Percentiles rank a stretch among this genome's conserved stretches.
phyloP scores from a whole-genome alignment of 2,888 invertebrate species.

The Drosophila anceps region DNA sequence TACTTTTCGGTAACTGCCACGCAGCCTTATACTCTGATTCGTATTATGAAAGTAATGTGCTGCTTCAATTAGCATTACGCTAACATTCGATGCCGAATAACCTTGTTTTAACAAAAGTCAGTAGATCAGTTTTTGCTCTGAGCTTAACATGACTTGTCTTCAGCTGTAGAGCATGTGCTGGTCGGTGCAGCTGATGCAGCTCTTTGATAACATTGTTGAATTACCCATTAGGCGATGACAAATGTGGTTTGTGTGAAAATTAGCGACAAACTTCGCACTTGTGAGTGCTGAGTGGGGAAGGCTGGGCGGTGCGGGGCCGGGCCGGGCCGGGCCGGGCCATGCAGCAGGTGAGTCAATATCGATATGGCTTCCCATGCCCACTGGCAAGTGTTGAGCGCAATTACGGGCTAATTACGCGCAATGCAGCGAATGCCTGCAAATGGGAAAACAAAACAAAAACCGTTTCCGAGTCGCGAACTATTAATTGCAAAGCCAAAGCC shows the following conservation, averaged over 20 bases:
- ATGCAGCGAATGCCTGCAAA: slow-evolving; percentile 56
- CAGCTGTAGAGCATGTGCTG: background rate
- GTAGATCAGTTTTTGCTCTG: background rate
- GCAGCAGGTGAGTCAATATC: slow-evolving; percentile 22
- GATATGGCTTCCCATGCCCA: slow-evolving; percentile 32
- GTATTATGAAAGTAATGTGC: no score
- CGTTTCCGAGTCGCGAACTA: slow-evolving; percentile 34
- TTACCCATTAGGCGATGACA: slow-evolving; percentile 3
- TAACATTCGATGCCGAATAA: background rate
- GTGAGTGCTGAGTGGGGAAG: background rate
- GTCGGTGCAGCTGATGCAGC: background rate
- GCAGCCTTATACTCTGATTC: no score
- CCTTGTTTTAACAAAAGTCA: slow-evolving; percentile 1
- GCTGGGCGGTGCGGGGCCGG: background rate
- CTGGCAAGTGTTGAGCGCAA: slow-evolving; percentile 55
- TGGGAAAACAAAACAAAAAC: slow-evolving; percentile 16
- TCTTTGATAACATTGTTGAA: background rate
- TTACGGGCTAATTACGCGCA: slow-evolving; percentile 67
- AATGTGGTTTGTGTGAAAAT: slow-evolving; percentile 52
- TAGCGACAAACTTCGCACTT: slow-evolving; percentile 54
- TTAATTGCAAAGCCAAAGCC: slow-evolving; percentile 15
- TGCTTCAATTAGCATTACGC: background rate
- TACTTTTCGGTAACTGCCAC: background rate
- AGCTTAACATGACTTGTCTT: background rate
- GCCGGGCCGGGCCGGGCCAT: background rate